Evolutionary conservation across 2,113 vertebrate species (phyloP), one percentile per base, ranked within the genome.

Genomic region (Cinclus cinclus): DNA sequence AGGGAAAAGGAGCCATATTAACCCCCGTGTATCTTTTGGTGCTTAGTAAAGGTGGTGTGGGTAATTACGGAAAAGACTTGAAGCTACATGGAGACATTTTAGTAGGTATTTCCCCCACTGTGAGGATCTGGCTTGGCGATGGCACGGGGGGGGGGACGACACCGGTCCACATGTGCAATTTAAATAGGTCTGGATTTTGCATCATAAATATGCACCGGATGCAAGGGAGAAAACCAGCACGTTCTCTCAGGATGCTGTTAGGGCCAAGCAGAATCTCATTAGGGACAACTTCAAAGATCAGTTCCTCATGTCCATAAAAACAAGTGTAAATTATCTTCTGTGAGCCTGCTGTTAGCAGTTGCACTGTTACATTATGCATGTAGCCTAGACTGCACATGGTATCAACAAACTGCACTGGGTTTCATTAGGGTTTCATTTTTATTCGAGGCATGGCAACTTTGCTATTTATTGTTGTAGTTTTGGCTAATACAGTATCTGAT

Each of bases 321-420:
- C 97, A 98, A 98, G 98, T 97, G 98, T 98, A 98, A 98, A 98
- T 98, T 98, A 98, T 98, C 98, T 98, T 97, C 96, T 98, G 96
- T 77, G 94, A 95, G 97, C 97, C 97, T 98, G 98, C 98, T 98
- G 98, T 97, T 98, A 97, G 97, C 98, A 97, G 97, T 98, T 86
- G 89, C 85, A 47, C 94, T 98, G 94, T 95, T 98, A 97, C 98
- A 98, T 98, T 98, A 98, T 98, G 97, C 97, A 98, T 98, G 98
- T 63, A 97, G 96, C 95, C 92, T 64, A 93, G 97, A 24, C 95
- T 96, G 96, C 96, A 76, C 91, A 11, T 95, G 88, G 74, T 87
- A 96, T 76, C 93, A 96, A 33, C 81, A 88, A 87, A 92, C 96
- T 82, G 78, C 78, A 2, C 52, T 25, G 52, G 77, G 83, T 93